A percentile compares a stretch with the other conserved stretches of the same genome.
Conservation (phyloP, 2,888 invertebrate genomes). For the Micoletzkya japonica region DNA sequence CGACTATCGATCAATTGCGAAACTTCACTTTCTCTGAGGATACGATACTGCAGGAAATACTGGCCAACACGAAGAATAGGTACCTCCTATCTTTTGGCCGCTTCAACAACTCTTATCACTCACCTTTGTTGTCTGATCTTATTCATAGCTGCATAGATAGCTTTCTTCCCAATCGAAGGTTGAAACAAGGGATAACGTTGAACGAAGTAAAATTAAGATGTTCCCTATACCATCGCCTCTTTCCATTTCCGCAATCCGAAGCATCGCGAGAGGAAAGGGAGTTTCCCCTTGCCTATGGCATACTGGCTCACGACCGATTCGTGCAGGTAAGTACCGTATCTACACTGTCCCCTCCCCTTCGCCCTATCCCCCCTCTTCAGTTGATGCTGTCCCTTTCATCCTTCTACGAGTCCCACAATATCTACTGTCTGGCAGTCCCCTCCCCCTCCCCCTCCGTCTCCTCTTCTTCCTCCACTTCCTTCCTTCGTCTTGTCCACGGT, state of each 20-base stretch:
- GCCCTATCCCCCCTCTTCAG: neutral
- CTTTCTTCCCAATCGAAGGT: too few relatives aligned
- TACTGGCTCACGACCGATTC: slow-evolving; percentile 12
- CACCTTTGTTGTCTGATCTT: too few relatives aligned
- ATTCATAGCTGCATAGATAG: too few relatives aligned
- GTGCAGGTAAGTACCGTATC: neutral
- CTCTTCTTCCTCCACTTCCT: neutral
- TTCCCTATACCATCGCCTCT: too few relatives aligned
- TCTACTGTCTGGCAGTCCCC: slow-evolving; percentile 3
- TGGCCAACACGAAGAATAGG: too few relatives aligned
- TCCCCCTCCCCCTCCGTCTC: neutral
- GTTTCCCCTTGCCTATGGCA: slow-evolving; percentile 5
- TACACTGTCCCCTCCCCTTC: neutral
- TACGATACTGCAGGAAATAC: too few relatives aligned
- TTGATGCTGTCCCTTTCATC: slow-evolving; percentile 1
- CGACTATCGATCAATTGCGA: neutral
- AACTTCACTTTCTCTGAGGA: slow-evolving; percentile 2
- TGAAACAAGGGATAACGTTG: too few relatives aligned
- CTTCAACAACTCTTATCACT: too few relatives aligned
- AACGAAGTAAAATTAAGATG: too few relatives aligned
- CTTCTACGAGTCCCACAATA: slow-evolving; percentile 1
- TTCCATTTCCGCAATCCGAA: too few relatives aligned
- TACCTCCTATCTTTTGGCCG: too few relatives aligned
- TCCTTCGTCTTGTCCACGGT: slow-evolving; percentile 12
- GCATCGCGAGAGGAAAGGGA: neutral